Conservation (phyloP, 2,113 vertebrate species). For the Brachirus orientalis region DNA sequence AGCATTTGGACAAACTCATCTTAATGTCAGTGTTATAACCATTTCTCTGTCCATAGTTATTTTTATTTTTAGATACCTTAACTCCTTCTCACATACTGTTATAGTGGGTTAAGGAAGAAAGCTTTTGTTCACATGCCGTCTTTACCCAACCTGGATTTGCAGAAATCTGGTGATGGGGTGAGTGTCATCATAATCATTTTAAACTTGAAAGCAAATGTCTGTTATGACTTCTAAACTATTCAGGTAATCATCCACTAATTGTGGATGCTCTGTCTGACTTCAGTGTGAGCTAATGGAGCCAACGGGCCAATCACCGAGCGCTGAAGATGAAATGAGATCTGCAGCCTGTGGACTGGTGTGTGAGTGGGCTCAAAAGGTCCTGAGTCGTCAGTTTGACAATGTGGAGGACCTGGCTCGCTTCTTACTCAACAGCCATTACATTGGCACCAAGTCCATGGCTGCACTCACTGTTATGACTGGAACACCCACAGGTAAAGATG, state of each 20-base stretch:
- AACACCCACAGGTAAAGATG: conserved; percentile 69
- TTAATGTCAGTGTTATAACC: background rate
- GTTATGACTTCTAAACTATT: background rate
- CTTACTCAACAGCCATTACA: conserved; percentile 97
- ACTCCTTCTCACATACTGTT: conserved; percentile 93
- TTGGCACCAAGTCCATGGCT: conserved; percentile 96
- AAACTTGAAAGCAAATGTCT: background rate
- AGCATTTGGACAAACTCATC: background rate
- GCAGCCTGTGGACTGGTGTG: conserved; percentile 96
- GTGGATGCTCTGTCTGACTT: conserved; percentile 58
- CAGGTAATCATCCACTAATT: background rate
- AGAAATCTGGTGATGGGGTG: conserved; percentile 97
- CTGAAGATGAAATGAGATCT: conserved; percentile 93
- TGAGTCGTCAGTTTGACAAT: conserved; percentile 96
- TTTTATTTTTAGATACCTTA: conserved; percentile 80
- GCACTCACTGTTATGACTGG: conserved; percentile 97
- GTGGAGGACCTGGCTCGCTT: conserved; percentile 97
- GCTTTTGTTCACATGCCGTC: conserved; percentile 99
- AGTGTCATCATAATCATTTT: conserved; percentile 38
- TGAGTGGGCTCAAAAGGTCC: conserved; percentile 98
- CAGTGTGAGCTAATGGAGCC: conserved; percentile 93
- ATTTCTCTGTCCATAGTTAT: conserved; percentile 2
- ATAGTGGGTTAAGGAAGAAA: conserved; percentile 98
- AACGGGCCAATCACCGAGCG: conserved; percentile 88
- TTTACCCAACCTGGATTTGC: conserved; percentile 95